These are phyloP conservation scores for Mellivora capensis DNA, from an alignment of 2,113 vertebrate species.

Conservation along the genomic window DNA sequence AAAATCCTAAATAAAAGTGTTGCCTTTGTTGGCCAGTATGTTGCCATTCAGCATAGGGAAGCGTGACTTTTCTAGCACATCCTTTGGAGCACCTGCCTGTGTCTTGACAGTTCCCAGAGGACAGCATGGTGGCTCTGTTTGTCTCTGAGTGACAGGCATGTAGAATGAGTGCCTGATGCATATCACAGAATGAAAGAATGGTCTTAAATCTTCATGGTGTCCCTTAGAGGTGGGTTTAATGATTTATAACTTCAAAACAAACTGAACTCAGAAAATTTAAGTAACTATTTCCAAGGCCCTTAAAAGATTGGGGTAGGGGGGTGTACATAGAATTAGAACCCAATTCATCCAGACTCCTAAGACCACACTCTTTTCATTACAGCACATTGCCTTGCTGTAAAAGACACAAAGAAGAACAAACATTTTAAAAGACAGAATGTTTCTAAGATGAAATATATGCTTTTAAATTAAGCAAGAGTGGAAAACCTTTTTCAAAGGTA, in stretches of 20 bases:
- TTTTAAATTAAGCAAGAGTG: slow-evolving; percentile 21
- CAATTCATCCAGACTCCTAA: neutral
- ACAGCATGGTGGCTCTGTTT: accelerated
- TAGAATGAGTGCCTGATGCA: neutral
- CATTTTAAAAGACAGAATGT: neutral
- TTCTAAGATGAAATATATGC: neutral
- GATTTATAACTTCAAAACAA: neutral
- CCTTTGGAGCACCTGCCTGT: neutral
- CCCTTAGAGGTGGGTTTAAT: neutral
- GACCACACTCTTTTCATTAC: neutral
- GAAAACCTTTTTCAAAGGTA: slow-evolving; percentile 37
- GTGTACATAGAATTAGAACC: neutral
- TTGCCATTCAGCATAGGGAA: neutral
- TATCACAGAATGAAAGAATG: neutral
- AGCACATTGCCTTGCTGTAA: neutral
- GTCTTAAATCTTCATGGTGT: neutral
- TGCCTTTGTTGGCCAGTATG: neutral
- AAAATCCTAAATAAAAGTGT: neutral
- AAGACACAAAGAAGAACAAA: neutral
- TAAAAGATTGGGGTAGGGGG: neutral
- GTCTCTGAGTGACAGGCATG: neutral
- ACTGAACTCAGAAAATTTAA: neutral
- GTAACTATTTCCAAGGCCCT: neutral
- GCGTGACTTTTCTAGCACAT: neutral
- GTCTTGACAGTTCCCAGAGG: neutral